Base-by-base conservation (phyloP, 2,888 invertebrate genomes). In the Eilema sororculum region DNA sequence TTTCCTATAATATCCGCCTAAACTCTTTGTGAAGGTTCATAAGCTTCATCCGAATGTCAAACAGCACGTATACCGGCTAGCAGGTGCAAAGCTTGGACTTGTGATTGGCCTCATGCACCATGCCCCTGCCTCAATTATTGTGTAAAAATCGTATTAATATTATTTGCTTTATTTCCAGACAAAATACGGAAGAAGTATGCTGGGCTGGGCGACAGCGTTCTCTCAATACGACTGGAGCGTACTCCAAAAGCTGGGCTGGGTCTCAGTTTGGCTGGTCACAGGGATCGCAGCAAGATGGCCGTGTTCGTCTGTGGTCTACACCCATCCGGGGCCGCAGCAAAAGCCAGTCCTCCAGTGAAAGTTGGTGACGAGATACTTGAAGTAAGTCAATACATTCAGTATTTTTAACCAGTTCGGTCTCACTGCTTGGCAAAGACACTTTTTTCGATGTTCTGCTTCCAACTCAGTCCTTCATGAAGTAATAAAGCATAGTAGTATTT, bases 231-330 rank as follows among this genome's bases (percentile, higher is more conserved):
- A 78, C 91, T 99, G 83, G 97, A 97, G 86, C 96, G 98, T 68
- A 97, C 97, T 41, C 96, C 96, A 33, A 96, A 96, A 72, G 98
- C 97, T 0, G 97, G 97, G 0, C 96, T 99, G 68, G 99, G 99
- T 3, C 96, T 99, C 76, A 98, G 98, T 69, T 95, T 99, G 78
- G 98, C 99, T 0, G 99, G 99, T 0, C 99, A 99, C 95, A 97
- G 98, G 86, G 99, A 99, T 93, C 96, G 99, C 63, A 98, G 97
- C 87, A 97, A 98, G 86, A 99, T 99, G 99, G 98, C 99, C 33
- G 99, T 99, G 73, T 99, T 99, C 92, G 97, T 99, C 37, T 99
- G 99, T 82, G 99, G 99, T n/a, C 96, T 99, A 68, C 97, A 99
- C 91, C 98, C 99, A 0, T 97, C 97, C 4, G 99, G 99, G 20